These are phyloP conservation scores for Papio anubis DNA, from an alignment of 2,113 vertebrate species.

Conservation along the genomic window DNA sequence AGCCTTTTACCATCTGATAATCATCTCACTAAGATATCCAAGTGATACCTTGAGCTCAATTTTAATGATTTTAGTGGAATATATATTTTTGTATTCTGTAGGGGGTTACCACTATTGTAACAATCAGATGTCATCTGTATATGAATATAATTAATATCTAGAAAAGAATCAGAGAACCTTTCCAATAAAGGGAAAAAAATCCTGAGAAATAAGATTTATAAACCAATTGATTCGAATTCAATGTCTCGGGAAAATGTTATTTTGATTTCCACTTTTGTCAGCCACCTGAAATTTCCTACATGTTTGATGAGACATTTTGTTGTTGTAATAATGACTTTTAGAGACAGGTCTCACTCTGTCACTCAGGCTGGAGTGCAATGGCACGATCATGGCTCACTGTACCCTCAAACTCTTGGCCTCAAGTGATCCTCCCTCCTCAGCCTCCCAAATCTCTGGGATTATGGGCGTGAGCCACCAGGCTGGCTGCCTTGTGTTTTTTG, in stretches of 20 bases:
- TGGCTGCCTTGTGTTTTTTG: not conserved
- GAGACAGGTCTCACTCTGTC: no score
- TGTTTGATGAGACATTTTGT: not conserved
- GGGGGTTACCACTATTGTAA: not conserved
- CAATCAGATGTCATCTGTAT: not conserved
- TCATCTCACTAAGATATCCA: not conserved
- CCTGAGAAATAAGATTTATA: not conserved
- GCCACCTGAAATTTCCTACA: not conserved
- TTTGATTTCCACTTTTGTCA: conserved; percentile 33
- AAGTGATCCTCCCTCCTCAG: no score
- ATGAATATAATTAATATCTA: not conserved
- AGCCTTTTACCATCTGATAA: not conserved
- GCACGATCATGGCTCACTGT: no score
- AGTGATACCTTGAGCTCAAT: not conserved
- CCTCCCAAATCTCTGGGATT: no score
- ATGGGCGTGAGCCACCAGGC: no score
- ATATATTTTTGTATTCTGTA: not conserved
- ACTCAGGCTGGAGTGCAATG: no score
- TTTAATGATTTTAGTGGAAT: not conserved
- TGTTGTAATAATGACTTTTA: not conserved
- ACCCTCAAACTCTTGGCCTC: no score
- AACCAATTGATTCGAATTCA: not conserved
- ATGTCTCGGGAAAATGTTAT: not conserved
- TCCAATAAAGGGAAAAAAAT: not conserved
- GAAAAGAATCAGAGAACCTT: not conserved